Percentiles rank a stretch among this genome's conserved stretches.
Evolutionary conservation across 2,888 invertebrate genomes (phyloP).

Genomic region (Eucriotettix oculatus): DNA sequence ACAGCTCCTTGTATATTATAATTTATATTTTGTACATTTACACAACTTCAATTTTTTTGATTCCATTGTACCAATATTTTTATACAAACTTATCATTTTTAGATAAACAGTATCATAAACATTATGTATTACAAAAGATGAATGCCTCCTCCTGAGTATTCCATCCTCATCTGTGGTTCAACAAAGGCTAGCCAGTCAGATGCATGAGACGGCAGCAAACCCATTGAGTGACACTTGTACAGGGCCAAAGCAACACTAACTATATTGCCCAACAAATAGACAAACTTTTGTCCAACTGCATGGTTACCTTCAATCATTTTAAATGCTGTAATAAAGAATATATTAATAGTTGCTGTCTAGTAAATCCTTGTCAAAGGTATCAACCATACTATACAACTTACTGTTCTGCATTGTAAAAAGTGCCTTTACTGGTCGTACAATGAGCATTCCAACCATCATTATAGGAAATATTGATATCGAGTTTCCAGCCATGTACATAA

Average conservation of each 20-base stretch:
- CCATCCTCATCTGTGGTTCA: constrained; percentile 69
- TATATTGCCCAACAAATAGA: constrained; percentile 85
- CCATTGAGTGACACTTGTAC: constrained; percentile 98
- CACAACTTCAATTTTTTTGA: not conserved
- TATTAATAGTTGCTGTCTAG: not conserved
- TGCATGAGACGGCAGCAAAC: constrained; percentile 85
- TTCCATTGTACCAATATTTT: not conserved
- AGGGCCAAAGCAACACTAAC: constrained; percentile 81
- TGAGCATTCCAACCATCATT: constrained; percentile 99
- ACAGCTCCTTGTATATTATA: no score
- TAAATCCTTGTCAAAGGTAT: not conserved
- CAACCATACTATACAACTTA: constrained; percentile 14
- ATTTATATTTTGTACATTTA: not conserved
- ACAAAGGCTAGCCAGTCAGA: constrained; percentile 98
- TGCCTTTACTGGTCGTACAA: constrained; percentile 90
- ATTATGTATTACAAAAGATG: constrained; percentile 19
- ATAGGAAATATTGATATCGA: constrained; percentile 99
- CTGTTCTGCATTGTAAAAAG: constrained; percentile 58
- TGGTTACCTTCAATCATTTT: constrained; percentile 89
- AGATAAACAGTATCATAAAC: not conserved
- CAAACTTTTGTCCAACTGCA: constrained; percentile 77
- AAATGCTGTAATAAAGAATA: constrained; percentile 39
- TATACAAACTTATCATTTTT: not conserved
- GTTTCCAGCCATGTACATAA: constrained; percentile 99
- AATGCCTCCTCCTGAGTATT: constrained; percentile 72